Conservation (phyloP, 2,888 invertebrate species). For the Hipparchia sbordonii region DNA sequence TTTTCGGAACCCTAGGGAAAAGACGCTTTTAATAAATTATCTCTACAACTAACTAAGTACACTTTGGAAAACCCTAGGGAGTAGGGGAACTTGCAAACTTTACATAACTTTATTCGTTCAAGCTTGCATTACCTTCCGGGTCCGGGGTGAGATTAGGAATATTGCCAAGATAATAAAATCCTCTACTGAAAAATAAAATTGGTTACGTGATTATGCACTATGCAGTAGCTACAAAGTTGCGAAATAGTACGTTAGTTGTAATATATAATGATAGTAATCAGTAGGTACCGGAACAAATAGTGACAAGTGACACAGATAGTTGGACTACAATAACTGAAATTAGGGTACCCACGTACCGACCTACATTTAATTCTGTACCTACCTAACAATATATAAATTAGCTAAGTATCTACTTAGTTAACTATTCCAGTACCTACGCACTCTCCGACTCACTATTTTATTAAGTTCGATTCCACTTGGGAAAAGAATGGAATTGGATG, state of each 20-base stretch:
- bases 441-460: too few species aligned
- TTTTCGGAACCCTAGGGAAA: too few species aligned
- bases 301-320: neutral
- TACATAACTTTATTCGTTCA: neutral
- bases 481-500: too few species aligned
- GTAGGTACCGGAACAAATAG: conserved; percentile 8
- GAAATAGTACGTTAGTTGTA: conserved; percentile 10
- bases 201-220: neutral
- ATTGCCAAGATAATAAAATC: neutral
- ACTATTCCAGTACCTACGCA: too few species aligned
- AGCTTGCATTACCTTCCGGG: neutral
- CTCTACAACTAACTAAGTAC: too few species aligned
- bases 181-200: neutral
- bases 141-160: neutral
- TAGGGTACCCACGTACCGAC: neutral
- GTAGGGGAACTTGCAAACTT: too few species aligned
- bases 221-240: neutral
- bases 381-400: neutral
- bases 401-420: too few species aligned
- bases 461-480: too few species aligned
- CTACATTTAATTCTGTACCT: neutral
- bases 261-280: neutral
- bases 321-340: conserved; percentile 3
- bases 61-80: too few species aligned
- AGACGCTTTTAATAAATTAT: too few species aligned